Base-by-base conservation (phyloP, 2,797 vertebrate genomes). In the Xenops minutus region DNA sequence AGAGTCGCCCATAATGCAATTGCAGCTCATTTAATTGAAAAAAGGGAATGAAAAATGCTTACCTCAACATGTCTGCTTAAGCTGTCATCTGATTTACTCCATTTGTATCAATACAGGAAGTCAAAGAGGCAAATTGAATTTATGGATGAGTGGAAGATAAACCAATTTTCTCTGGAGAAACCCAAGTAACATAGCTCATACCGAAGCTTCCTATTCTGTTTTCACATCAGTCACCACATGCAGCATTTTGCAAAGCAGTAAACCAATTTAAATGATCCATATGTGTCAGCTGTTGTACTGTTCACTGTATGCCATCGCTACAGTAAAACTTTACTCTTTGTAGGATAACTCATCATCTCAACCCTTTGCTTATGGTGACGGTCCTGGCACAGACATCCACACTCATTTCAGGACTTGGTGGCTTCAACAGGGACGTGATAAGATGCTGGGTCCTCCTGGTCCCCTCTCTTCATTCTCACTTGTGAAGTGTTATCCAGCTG, bases 21-120 rank as follows among this genome's bases (percentile, higher is more conserved):
- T 98, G 96, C 96, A 96, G 92, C 93, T 97, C 97, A 96, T 98
- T 97, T 98, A 98, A 98, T 97, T 98, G 97, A 97, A 91, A 97
- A 98, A 98, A 96, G 88, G 97, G 97, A 97, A 98, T 98, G 98
- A 97, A 97, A 97, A 97, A 96, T 94, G 96, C 97, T 98, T 98
- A 96, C 97, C 85, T 88, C 97, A 96, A 95, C 97, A 97, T 97
- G 97, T 96, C 95, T 98, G 96, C 90, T 89, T 97, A 97, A 98
- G 95, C 94, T 72, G 79, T 97, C 97, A 93, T 96, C 97, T 97
- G 96, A 98, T 96, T 98, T 95, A 76, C 78, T 93, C 97, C 97
- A 98, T 98, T 98, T 98, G 95, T 98, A 98, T 98, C 98, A 98
- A 98, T 98, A 98, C 98, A 98, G 98, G 98, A 99, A 99, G 98